Conservation (phyloP, 1,140 invertebrate species). For the Drosophila mauritiana region DNA sequence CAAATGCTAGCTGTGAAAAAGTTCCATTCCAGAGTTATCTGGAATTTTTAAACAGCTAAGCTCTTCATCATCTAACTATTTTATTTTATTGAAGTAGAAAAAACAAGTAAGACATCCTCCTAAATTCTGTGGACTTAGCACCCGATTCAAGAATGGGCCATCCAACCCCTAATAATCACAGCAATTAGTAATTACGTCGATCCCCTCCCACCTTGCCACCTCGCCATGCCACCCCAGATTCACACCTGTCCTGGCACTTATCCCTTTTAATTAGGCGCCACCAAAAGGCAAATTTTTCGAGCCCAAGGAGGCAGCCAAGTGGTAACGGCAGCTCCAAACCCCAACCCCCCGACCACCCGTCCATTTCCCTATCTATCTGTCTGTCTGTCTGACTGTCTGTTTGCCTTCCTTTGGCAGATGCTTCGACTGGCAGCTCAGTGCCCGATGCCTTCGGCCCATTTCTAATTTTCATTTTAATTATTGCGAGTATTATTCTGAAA, state of each 20-base stretch:
- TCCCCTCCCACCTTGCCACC: constrained; percentile 12
- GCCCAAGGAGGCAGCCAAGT: constrained; percentile 55
- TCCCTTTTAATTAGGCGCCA: constrained; percentile 79
- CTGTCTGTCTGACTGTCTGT: constrained; percentile 14
- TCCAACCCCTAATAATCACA: constrained; percentile 59
- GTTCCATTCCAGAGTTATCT: no score
- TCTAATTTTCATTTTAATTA: constrained; percentile 82
- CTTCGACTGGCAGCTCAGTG: constrained; percentile 31
- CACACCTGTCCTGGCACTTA: constrained; percentile 74
- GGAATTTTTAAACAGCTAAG: no score
- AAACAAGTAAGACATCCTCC: neutral
- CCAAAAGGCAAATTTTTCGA: constrained; percentile 68
- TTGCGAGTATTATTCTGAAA: constrained; percentile 77
- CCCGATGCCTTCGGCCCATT: constrained; percentile 52
- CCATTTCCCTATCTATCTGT: neutral
- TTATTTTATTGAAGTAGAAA: neutral
- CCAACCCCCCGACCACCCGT: neutral
- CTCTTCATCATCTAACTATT: neutral
- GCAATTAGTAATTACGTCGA: constrained; percentile 76
- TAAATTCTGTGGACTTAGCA: neutral
- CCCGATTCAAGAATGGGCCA: constrained; percentile 14
- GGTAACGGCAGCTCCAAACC: constrained; percentile 6
- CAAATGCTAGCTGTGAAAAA: no score
- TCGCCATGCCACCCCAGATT: constrained; percentile 35
- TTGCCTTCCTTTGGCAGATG: constrained; percentile 62